Conservation (phyloP, 2,113 vertebrate genomes). For the Dolichallabes microphthalmus region DNA sequence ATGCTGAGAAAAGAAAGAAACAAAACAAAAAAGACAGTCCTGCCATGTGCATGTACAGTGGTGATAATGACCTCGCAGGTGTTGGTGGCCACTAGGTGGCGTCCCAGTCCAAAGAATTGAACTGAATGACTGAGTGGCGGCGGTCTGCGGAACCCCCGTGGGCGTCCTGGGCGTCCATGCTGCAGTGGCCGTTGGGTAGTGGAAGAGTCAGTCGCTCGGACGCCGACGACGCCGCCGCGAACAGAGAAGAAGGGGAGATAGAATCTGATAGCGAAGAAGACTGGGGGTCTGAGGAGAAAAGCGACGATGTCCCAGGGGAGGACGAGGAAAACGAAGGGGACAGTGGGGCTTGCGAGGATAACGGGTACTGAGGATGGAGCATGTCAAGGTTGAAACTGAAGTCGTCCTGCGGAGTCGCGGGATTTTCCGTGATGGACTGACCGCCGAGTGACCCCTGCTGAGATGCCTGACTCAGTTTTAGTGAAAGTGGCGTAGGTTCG, state of each 20-base stretch:
- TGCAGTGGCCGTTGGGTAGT: conserved; percentile 70
- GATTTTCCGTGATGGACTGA: conserved; percentile 13
- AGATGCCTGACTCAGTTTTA: conserved; percentile 1
- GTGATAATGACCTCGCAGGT: neutral
- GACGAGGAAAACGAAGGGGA: conserved; percentile 27
- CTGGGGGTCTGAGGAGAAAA: conserved; percentile 10
- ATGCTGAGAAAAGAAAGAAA: conserved; percentile 8
- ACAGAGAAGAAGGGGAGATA: conserved; percentile 41
- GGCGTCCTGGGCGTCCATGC: conserved; percentile 70
- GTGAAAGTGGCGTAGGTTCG: conserved; percentile 2
- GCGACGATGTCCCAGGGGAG: conserved; percentile 13
- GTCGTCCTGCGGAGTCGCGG: neutral
- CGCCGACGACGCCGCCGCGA: conserved; percentile 12
- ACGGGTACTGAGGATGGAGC: conserved; percentile 29
- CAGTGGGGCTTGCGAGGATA: conserved; percentile 33
- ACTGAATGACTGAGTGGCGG: conserved; percentile 91
- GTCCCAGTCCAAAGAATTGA: conserved; percentile 64
- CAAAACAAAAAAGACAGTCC: conserved; percentile 5
- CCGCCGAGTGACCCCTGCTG: conserved; percentile 8
- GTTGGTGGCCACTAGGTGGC: conserved; percentile 30
- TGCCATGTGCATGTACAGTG: conserved; percentile 40
- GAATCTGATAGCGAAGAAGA: conserved; percentile 45
- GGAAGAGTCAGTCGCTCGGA: conserved; percentile 42
- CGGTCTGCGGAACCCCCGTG: conserved; percentile 64
- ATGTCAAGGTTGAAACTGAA: conserved; percentile 40